Percentiles rank a stretch among this genome's conserved stretches.
phyloP scores from a whole-genome alignment of 1,140 invertebrate genomes.

The Drosophila littoralis region DNA sequence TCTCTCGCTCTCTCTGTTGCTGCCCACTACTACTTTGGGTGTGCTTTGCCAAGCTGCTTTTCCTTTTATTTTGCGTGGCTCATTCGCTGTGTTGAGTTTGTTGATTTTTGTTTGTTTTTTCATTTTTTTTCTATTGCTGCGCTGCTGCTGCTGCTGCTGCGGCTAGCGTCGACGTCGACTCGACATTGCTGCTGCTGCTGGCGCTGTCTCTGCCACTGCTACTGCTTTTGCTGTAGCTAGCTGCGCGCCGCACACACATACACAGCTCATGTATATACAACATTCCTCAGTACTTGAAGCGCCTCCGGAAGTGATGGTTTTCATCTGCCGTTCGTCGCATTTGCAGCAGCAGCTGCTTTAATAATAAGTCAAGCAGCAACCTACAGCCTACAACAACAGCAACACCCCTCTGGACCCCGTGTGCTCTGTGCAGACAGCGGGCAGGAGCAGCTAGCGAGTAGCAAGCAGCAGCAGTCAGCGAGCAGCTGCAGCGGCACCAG shows the following conservation, averaged over 20 bases:
- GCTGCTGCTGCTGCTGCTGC: slow-evolving; percentile 5
- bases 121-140: slow-evolving; percentile 29
- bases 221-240: slow-evolving; percentile 37
- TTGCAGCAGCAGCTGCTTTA: slow-evolving; percentile 51
- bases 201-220: slow-evolving; percentile 19
- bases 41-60: slow-evolving; percentile 43
- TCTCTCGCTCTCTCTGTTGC: slow-evolving; percentile 21
- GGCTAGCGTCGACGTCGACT: slow-evolving; percentile 13
- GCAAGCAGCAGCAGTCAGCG: neutral
- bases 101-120: slow-evolving; percentile 42
- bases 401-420: neutral
- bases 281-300: slow-evolving; percentile 83
- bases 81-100: slow-evolving; percentile 41
- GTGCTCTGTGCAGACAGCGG: slow-evolving; percentile 1
- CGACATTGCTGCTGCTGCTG: neutral
- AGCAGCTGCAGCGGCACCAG: neutral
- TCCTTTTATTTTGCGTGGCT: slow-evolving; percentile 59
- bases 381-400: neutral
- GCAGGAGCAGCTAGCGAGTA: neutral
- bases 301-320: slow-evolving; percentile 84
- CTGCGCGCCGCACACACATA: slow-evolving; percentile 19
- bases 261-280: slow-evolving; percentile 67
- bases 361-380: slow-evolving; percentile 29
- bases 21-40: slow-evolving; percentile 40
- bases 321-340: slow-evolving; percentile 72